Evolutionary conservation across 2,113 vertebrate species (phyloP).

Genomic region (Beaufortia kweichowensis): DNA sequence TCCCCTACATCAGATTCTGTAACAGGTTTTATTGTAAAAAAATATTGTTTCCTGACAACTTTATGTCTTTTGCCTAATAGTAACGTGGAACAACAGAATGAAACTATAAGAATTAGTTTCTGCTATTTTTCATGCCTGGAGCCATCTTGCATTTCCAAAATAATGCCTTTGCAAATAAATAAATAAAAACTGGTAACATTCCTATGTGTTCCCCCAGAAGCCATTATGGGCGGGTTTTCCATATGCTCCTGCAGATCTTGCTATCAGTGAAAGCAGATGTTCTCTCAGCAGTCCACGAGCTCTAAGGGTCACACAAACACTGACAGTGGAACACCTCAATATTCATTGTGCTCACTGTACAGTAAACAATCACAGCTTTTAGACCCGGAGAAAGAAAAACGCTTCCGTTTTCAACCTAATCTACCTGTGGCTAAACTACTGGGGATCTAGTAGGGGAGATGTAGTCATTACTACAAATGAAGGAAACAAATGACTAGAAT

Average conservation of each 20-base stretch:
- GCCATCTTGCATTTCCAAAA: not conserved
- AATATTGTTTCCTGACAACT: not conserved
- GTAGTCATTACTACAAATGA: not conserved
- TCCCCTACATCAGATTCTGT: too few relatives aligned
- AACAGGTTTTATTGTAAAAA: too few relatives aligned
- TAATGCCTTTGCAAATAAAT: not conserved
- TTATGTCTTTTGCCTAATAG: not conserved
- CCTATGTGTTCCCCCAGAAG: not conserved
- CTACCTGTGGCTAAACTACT: not conserved
- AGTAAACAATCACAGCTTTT: constrained; percentile 4
- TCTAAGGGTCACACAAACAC: not conserved
- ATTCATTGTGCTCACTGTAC: not conserved
- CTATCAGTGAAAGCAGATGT: constrained; percentile 30
- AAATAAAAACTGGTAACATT: not conserved
- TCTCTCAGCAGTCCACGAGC: constrained; percentile 8
- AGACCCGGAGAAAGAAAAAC: not conserved
- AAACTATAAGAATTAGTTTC: not conserved
- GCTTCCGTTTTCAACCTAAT: not conserved
- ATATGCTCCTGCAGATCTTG: constrained; percentile 16
- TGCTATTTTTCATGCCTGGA: not conserved
- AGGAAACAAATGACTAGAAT: not conserved
- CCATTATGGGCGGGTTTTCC: not conserved
- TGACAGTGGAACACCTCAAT: not conserved
- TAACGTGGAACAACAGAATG: not conserved
- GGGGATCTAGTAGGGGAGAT: not conserved